Base-by-base conservation (phyloP, 2,797 vertebrate genomes). In the Aphelocoma californica region DNA sequence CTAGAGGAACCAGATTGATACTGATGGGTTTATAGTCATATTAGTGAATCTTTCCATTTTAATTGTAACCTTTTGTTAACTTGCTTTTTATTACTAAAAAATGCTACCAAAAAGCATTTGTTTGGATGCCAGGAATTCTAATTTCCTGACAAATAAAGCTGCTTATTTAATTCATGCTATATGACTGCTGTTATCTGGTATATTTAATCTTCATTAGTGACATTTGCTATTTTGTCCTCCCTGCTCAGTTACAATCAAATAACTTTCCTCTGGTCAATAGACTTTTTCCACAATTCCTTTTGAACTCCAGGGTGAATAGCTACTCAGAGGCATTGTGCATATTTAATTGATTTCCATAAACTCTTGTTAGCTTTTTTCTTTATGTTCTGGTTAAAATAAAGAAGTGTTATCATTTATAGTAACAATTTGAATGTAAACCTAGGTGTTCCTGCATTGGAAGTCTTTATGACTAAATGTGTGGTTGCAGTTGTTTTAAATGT, bases 91-190 rank as follows among this genome's bases (percentile, higher is more conserved):
- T 75, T 87, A 47, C 60, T 44, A 44, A 57, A 88, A 91, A 64
- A 32, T 34, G 10, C 51, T 66, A 64, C 18, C 0, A 0, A 78
- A 88, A 70, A 94, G 48, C 40, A 31, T 73, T 71, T 69, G n/a
- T 69, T 78, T 53, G 26, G 62, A 83, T 87, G 44, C 19, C 7
- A 10, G 48, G n/a, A 86, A 45, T 90, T 88, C 84, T 83, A 81
- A 90, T 81, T 92, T 70, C 38, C 57, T 83, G 62, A 81, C 72
- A 93, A 90, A 78, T 91, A 83, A 88, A 86, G 51, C 66, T 75
- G 31, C 36, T 79, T 82, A 45, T 85, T 88, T 73, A 93, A 90
- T 72, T 93, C 19, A 23, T 77, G 7, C 19, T 67, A 0, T 73
- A 13, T 67, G 24, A 50, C 40, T 40, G 14, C 34, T 75, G 54